A percentile compares a stretch with the other conserved stretches of the same genome.
Conservation (phyloP, 1,140 invertebrate genomes). For the Vollenhovia emeryi region DNA sequence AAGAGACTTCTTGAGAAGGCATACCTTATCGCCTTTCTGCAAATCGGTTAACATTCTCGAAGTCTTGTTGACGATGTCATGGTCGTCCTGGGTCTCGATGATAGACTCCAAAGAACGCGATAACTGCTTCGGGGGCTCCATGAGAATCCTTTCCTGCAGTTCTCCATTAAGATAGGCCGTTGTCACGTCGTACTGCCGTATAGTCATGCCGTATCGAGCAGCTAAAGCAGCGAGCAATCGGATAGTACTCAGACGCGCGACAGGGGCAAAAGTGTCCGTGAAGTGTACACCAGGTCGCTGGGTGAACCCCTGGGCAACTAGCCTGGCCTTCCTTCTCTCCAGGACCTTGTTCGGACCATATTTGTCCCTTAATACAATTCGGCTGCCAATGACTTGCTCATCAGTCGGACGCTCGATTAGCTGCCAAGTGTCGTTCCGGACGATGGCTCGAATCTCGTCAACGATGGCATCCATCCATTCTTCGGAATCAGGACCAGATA, state of each 20-base stretch:
- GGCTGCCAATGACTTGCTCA: slow-evolving; percentile 69
- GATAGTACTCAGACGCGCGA: not conserved
- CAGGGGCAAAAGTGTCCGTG: slow-evolving; percentile 53
- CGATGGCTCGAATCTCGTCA: not conserved
- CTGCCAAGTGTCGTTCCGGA: not conserved
- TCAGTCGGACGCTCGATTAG: not conserved
- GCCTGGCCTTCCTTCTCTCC: slow-evolving; percentile 77
- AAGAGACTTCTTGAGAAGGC: not conserved
- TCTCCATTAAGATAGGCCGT: not conserved
- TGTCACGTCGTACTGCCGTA: not conserved
- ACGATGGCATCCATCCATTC: not conserved
- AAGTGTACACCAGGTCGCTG: slow-evolving; percentile 65
- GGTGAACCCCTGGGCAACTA: slow-evolving; percentile 78
- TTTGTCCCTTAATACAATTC: slow-evolving; percentile 79
- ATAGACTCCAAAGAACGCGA: too few species aligned
- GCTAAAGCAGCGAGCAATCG: not conserved
- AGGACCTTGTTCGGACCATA: slow-evolving; percentile 61
- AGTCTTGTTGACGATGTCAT: not conserved
- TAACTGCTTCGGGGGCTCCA: not conserved
- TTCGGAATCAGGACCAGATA: not conserved
- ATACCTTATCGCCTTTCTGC: not conserved
- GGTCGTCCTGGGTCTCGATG: not conserved
- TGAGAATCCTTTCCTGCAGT: not conserved
- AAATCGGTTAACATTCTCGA: not conserved
- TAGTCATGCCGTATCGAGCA: not conserved